Conservation (phyloP, 2,113 vertebrate species). For the Bambusicola thoracicus region DNA sequence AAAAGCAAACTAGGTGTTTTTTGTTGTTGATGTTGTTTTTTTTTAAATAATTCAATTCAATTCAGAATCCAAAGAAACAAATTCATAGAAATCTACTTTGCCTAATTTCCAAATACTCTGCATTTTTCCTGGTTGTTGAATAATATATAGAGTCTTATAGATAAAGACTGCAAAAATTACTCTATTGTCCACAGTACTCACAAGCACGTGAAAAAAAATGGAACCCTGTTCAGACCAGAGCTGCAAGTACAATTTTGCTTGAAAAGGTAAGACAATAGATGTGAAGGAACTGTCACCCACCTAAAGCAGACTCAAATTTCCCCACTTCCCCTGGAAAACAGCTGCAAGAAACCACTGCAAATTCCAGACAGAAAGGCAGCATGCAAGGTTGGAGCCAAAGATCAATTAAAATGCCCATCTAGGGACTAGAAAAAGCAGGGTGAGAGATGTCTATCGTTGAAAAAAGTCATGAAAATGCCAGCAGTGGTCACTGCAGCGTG, state of each 20-base stretch:
- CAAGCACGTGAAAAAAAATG: fast-evolving
- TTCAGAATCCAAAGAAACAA: not conserved
- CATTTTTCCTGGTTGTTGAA: not conserved
- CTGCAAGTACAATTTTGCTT: not conserved
- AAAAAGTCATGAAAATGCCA: not conserved
- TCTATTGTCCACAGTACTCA: not conserved
- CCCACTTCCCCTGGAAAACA: not conserved
- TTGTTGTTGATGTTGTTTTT: not conserved
- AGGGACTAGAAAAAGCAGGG: not conserved
- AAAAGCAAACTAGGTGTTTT: not conserved
- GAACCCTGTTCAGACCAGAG: not conserved
- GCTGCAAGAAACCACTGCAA: not conserved
- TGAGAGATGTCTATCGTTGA: fast-evolving
- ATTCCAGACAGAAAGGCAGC: not conserved
- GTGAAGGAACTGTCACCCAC: not conserved
- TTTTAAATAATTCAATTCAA: not conserved
- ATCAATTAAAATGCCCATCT: not conserved
- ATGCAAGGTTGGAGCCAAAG: not conserved
- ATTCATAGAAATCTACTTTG: not conserved
- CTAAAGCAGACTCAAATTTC: not conserved
- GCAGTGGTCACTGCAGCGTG: fast-evolving
- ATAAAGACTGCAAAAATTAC: not conserved
- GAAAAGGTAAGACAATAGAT: not conserved
- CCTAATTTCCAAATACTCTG: not conserved
- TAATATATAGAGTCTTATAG: not conserved